These are phyloP conservation scores for Norana najaformis DNA, from an alignment of 2,888 invertebrate species.

Conservation along the genomic window DNA sequence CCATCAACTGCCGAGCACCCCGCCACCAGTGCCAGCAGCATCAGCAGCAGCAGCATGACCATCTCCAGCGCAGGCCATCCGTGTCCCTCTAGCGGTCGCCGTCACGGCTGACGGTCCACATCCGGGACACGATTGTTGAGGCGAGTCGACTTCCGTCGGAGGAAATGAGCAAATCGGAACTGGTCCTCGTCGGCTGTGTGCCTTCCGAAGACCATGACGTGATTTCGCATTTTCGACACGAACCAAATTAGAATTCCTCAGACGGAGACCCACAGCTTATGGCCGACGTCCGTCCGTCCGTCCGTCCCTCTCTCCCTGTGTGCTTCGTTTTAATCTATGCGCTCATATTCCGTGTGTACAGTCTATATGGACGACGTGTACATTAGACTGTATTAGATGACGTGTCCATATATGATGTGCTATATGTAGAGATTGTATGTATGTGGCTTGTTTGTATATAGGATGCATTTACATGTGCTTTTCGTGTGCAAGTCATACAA, in stretches of 20 bases:
- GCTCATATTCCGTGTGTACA: background rate
- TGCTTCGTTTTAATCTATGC: background rate
- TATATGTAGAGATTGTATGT: too few species aligned
- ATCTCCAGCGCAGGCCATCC: background rate
- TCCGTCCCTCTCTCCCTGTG: background rate
- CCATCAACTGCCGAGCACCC: background rate
- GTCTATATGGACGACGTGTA: background rate
- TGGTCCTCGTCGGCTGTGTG: slow-evolving; percentile 19
- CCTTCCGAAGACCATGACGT: background rate
- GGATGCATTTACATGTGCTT: too few species aligned
- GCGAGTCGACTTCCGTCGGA: slow-evolving; percentile 24
- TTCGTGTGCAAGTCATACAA: too few species aligned
- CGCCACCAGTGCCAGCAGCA: background rate
- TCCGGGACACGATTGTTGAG: slow-evolving; percentile 25
- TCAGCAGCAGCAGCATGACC: background rate
- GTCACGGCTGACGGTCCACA: background rate
- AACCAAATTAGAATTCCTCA: slow-evolving; percentile 7
- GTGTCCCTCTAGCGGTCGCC: slow-evolving; percentile 1
- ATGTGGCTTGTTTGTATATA: too few species aligned
- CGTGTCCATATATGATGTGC: background rate
- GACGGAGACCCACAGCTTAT: background rate
- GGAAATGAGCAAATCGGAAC: slow-evolving; percentile 28
- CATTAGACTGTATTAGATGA: background rate
- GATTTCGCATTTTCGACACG: slow-evolving; percentile 23
- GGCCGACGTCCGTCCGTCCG: background rate